Conservation (phyloP, 1,140 invertebrate species). For the Asobara japonica region DNA sequence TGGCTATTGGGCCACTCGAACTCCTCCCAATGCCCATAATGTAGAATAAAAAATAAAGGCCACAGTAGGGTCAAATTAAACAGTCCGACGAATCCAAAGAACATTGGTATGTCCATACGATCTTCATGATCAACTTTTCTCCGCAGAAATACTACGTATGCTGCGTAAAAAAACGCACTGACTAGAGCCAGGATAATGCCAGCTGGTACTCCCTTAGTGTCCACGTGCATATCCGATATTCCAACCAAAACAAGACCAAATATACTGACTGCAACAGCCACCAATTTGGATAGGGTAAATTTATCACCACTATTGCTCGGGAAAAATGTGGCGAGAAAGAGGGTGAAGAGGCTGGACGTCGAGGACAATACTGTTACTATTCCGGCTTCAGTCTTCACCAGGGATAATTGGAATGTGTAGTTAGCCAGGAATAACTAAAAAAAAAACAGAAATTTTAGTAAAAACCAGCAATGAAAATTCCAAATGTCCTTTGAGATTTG, state of each 20-base stretch:
- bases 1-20: slow-evolving; percentile 84
- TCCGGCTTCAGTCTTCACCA: slow-evolving; percentile 78
- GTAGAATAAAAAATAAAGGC: slow-evolving; percentile 87
- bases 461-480: too few relatives aligned
- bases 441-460: too few relatives aligned
- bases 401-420: slow-evolving; percentile 83
- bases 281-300: slow-evolving; percentile 83
- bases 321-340: slow-evolving; percentile 83
- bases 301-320: slow-evolving; percentile 80
- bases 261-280: slow-evolving; percentile 82
- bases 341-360: slow-evolving; percentile 84
- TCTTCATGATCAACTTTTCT: slow-evolving; percentile 87
- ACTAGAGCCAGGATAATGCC: slow-evolving; percentile 81
- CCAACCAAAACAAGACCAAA: slow-evolving; percentile 81
- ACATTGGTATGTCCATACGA: slow-evolving; percentile 89
- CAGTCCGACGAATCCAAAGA: slow-evolving; percentile 91
- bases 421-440: slow-evolving; percentile 84
- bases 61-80: slow-evolving; percentile 85
- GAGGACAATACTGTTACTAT: slow-evolving; percentile 85
- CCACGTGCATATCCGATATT: slow-evolving; percentile 73
- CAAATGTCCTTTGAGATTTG: too few relatives aligned
- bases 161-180: slow-evolving; percentile 86
- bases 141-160: slow-evolving; percentile 84
- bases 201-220: slow-evolving; percentile 71
- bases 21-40: slow-evolving; percentile 79